Evolutionary conservation across 2,888 invertebrate species (phyloP).

Genomic region (Cepaea hortensis): DNA sequence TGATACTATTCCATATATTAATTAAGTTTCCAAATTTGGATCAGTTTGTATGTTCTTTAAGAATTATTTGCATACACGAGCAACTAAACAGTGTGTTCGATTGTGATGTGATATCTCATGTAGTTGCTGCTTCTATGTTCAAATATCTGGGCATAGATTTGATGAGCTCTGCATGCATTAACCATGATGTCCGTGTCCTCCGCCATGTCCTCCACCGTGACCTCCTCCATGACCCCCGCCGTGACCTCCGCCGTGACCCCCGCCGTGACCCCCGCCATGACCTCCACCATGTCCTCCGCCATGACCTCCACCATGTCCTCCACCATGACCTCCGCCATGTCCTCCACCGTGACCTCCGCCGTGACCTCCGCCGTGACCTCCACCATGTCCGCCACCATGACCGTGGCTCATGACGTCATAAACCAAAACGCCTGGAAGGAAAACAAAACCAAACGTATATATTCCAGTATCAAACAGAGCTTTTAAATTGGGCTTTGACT

Average conservation of each 20-base stretch:
- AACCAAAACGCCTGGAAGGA: not conserved
- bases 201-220: constrained; percentile 4
- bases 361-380: not conserved
- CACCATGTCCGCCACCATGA: not conserved
- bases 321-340: not conserved
- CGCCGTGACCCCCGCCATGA: not conserved
- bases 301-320: not conserved
- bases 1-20: too few relatives aligned
- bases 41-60: too few relatives aligned
- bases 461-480: too few relatives aligned
- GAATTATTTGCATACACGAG: too few relatives aligned
- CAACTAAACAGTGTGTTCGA: too few relatives aligned
- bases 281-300: not conserved
- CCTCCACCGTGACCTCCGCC: not conserved
- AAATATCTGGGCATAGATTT: not conserved
- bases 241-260: constrained; percentile 1
- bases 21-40: too few relatives aligned
- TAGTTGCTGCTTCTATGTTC: too few relatives aligned
- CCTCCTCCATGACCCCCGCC: constrained; percentile 29
- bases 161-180: not conserved
- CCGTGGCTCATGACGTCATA: not conserved
- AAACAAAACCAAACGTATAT: too few relatives aligned
- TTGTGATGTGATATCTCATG: too few relatives aligned
- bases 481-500: too few relatives aligned
- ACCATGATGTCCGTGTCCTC: not conserved